Conservation (phyloP, 2,113 vertebrate species). For the Hepsetus odoe region DNA sequence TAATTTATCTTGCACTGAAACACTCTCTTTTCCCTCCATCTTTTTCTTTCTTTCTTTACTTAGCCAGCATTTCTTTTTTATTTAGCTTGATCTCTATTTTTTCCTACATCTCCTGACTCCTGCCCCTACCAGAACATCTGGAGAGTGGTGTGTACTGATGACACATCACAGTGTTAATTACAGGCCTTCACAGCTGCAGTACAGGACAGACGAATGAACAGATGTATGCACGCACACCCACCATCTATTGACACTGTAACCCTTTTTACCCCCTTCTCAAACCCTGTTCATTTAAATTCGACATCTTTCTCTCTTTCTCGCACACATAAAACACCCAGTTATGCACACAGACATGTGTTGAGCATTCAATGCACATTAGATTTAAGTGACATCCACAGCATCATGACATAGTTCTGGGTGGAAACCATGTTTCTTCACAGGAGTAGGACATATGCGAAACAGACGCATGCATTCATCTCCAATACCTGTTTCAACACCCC, state of each 20-base stretch:
- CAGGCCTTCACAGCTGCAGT: slow-evolving; percentile 69
- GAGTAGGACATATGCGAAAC: slow-evolving; percentile 18
- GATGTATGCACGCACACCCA: slow-evolving; percentile 8
- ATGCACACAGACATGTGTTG: slow-evolving; percentile 9
- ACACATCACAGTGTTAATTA: slow-evolving; percentile 71
- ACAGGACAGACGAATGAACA: slow-evolving; percentile 24
- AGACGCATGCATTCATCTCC: background rate
- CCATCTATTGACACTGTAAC: background rate
- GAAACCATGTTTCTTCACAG: slow-evolving; percentile 24
- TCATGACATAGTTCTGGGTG: background rate
- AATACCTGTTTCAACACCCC: background rate
- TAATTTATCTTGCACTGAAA: no score
- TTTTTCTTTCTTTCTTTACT: background rate
- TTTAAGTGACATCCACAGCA: slow-evolving; percentile 33
- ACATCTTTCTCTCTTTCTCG: background rate
- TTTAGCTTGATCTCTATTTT: background rate
- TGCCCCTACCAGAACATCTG: slow-evolving; percentile 63
- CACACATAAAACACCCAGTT: slow-evolving; percentile 17
- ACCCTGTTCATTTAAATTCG: background rate
- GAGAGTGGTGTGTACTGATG: slow-evolving; percentile 58
- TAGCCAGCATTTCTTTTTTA: background rate
- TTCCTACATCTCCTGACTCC: background rate
- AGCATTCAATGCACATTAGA: slow-evolving; percentile 30
- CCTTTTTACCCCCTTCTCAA: background rate
- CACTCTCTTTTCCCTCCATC: background rate